Conservation (phyloP, 2,113 vertebrate species). For the Microcebus murinus region DNA sequence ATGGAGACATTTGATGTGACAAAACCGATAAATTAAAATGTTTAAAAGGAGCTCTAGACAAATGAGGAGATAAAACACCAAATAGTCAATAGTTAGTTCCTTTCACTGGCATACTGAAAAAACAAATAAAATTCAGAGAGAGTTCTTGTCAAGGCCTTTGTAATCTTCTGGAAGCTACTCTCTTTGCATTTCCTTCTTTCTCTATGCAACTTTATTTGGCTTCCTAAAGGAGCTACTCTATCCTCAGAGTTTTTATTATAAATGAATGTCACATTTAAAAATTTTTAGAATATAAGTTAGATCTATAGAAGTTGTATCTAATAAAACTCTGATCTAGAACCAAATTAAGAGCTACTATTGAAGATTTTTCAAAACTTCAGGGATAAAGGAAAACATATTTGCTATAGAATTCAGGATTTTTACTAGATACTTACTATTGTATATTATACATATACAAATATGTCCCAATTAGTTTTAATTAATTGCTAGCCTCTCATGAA, state of each 20-base stretch:
- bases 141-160: not conserved
- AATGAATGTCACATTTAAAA: not conserved
- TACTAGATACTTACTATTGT: slow-evolving; percentile 16
- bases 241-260: not conserved
- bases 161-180: not conserved
- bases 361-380: slow-evolving; percentile 47
- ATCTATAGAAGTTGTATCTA: not conserved
- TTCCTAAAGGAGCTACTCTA: not conserved
- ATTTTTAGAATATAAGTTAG: not conserved
- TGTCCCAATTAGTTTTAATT: slow-evolving; percentile 47
- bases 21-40: slow-evolving; percentile 11
- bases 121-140: not conserved
- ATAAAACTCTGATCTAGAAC: not conserved
- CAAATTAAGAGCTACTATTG: slow-evolving; percentile 36
- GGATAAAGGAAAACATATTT: slow-evolving; percentile 7
- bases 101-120: not conserved
- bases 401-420: not conserved
- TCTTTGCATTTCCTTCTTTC: not conserved
- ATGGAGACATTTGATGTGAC: not conserved
- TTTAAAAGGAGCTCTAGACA: not conserved
- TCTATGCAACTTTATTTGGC: not conserved
- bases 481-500: not conserved
- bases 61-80: not conserved
- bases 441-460: not conserved
- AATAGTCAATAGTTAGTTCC: not conserved